Conservation (phyloP, 2,797 vertebrate species). For the Furcifer pardalis region DNA sequence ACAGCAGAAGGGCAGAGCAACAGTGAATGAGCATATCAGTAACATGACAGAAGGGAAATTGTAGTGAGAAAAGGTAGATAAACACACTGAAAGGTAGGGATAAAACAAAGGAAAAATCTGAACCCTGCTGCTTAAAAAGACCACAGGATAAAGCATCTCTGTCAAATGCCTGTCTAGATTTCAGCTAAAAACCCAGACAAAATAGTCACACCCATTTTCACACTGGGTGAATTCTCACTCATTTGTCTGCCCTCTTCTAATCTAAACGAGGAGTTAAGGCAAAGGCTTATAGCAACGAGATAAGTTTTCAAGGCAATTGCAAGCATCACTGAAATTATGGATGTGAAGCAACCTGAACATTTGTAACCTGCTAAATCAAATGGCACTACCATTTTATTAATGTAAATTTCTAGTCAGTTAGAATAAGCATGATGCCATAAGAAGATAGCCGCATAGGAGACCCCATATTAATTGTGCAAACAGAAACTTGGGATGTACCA, state of each 20-base stretch:
- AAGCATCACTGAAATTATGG: neutral
- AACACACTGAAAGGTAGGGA: slow-evolving; percentile 12
- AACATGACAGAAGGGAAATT: neutral
- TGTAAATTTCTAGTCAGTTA: neutral
- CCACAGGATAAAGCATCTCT: neutral
- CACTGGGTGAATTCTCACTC: neutral
- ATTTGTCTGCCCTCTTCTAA: neutral
- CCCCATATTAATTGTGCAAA: no score
- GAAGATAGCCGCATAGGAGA: no score
- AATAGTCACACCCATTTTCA: neutral
- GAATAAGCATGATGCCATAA: neutral
- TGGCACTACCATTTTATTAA: neutral
- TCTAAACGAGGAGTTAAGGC: neutral
- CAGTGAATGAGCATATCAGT: neutral
- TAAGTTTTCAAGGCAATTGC: neutral
- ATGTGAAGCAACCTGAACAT: neutral
- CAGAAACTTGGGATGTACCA: no score
- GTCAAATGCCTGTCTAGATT: no score
- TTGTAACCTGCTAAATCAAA: no score
- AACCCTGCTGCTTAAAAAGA: neutral
- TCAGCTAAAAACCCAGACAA: neutral
- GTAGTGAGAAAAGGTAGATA: accelerated
- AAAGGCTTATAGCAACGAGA: neutral
- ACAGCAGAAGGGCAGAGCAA: neutral
- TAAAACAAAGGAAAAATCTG: neutral